Base-by-base conservation (phyloP, 2,888 invertebrate genomes). In the Ennomos fuscantarius region DNA sequence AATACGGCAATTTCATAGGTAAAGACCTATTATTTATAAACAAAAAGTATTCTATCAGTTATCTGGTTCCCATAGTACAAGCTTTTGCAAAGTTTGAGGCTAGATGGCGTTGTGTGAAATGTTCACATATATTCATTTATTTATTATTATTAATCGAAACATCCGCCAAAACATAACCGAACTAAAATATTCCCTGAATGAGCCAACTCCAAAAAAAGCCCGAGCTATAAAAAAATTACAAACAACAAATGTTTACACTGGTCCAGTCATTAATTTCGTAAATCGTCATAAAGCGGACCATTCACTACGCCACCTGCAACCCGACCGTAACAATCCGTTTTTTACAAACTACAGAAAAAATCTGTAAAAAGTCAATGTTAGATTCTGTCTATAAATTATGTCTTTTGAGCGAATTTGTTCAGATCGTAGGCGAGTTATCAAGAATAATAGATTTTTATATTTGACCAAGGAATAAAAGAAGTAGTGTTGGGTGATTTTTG, bases 351-450 rank as follows among this genome's bases (percentile, higher is more conserved):
- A 74, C 72, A 73, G 24, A 24, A 24, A 24, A 24, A 24, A 24
- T n/a, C 24, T 24, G 24, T 24, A 3, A 24, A 24, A 24, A 24
- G 6, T 3, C 24, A 24, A 69, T 70, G 69, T 76, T 72, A 73
- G 81, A 80, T 83, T 78, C 63, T 61, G 65, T 62, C 82, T 77
- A 91, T 90, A 89, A 89, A 90, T 89, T 88, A 79, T 50, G 11
- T 81, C 81, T 74, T 83, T 89, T 87, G 81, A 86, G 69, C 71
- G 60, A 87, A 91, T 91, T 89, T 90, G 91, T 88, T 80, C 67
- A 73, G 70, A 69, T 72, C 63, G 89, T 88, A 87, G 91, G 91
- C 91, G 91, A 91, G 89, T 86, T 80, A 65, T 70, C 60, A 74
- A 76, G 69, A 74, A 66, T 66, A 67, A 69, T 69, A 68, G 62